phyloP scores from a whole-genome alignment of 2,888 invertebrate genomes.

The Serrognathus titanus region DNA sequence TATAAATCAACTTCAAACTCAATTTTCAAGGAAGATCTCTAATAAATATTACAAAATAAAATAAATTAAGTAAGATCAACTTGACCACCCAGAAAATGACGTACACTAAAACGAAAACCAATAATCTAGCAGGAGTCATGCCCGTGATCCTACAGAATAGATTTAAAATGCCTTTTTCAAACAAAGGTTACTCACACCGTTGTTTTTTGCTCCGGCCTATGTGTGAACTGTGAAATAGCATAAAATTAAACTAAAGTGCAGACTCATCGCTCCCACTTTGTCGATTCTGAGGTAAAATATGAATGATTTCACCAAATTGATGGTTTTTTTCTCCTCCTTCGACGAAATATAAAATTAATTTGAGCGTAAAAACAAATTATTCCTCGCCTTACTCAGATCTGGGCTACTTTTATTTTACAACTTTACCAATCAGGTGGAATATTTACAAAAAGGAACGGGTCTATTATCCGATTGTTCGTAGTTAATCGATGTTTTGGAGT shows the following conservation, averaged over 20 bases:
- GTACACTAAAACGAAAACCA: conserved; percentile 18
- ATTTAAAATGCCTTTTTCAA: conserved; percentile 23
- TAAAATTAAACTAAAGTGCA: conserved; percentile 38
- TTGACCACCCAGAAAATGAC: conserved; percentile 19
- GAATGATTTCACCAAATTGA: conserved; percentile 35
- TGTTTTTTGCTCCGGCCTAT: conserved; percentile 19
- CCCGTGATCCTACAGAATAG: conserved; percentile 18
- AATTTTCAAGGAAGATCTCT: not conserved
- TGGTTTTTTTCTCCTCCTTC: conserved; percentile 28
- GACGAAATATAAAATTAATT: conserved; percentile 6
- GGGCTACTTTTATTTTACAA: no score
- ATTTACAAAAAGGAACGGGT: not conserved
- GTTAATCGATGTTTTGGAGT: not conserved
- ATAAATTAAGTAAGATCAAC: conserved; percentile 27
- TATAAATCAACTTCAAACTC: not conserved
- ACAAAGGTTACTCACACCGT: conserved; percentile 26
- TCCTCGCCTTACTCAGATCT: not conserved
- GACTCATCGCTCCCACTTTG: conserved; percentile 33
- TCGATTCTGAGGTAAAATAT: conserved; percentile 37
- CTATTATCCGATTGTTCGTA: not conserved
- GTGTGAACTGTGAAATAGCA: conserved; percentile 42
- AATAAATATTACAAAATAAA: not conserved
- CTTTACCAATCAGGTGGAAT: not conserved
- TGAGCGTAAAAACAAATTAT: conserved; percentile 1
- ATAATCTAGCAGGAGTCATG: conserved; percentile 16